Conservation (phyloP, 2,797 vertebrate genomes). For the Sebastes jordani region DNA sequence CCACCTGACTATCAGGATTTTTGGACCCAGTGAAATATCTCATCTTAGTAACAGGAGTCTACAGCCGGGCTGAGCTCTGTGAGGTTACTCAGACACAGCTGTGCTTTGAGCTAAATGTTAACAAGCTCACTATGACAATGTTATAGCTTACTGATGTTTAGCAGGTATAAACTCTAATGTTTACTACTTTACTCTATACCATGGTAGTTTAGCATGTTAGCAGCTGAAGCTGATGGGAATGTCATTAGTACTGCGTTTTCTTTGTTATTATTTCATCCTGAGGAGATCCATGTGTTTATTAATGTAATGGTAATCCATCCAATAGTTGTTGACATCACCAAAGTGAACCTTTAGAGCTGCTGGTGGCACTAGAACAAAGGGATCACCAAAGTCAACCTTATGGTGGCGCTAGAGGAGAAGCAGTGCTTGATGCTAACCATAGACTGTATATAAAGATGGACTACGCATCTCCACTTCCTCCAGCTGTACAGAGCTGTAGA, state of each 20-base stretch:
- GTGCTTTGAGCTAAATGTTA: not conserved
- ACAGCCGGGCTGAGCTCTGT: not conserved
- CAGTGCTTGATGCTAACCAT: not conserved
- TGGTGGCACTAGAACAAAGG: too few relatives aligned
- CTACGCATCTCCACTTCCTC: rapidly evolving
- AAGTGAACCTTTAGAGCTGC: too few relatives aligned
- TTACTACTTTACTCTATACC: too few relatives aligned
- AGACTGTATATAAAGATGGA: too few relatives aligned
- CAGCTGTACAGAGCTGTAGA: rapidly evolving
- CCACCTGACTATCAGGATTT: too few relatives aligned
- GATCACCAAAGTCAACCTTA: too few relatives aligned
- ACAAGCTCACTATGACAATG: not conserved
- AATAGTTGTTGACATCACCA: too few relatives aligned
- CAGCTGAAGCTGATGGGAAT: not conserved
- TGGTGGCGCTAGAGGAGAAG: not conserved
- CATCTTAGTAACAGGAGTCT: too few relatives aligned
- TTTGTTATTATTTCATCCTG: not conserved
- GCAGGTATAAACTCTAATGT: too few relatives aligned
- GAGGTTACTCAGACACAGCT: not conserved
- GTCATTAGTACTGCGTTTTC: not conserved
- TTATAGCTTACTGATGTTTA: not conserved
- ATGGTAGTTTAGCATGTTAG: too few relatives aligned
- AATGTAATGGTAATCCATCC: not conserved
- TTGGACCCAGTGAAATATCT: too few relatives aligned
- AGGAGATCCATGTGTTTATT: not conserved